phyloP scores from a whole-genome alignment of 2,113 vertebrate species.

The Bostrychus sinensis region DNA sequence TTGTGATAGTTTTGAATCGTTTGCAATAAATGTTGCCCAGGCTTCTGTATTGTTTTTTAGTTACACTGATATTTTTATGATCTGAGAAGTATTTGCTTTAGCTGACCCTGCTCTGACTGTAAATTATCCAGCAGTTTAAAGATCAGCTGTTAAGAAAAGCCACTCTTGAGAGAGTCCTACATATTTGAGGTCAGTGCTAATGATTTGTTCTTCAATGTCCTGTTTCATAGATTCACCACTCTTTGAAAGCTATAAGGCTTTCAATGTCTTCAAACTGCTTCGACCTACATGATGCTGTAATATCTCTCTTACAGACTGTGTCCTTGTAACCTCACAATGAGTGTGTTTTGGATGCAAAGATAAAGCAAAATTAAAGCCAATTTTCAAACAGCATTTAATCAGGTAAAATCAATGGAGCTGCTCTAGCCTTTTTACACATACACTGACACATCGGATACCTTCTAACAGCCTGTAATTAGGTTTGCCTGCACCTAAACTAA shows the following conservation, averaged over 20 bases:
- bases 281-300: conserved; percentile 30
- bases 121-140: conserved; percentile 33
- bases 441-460: conserved; percentile 54
- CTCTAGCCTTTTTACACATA: conserved; percentile 57
- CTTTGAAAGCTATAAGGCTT: conserved; percentile 18
- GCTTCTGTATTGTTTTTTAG: conserved; percentile 8
- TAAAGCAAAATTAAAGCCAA: conserved; percentile 27
- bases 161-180: conserved; percentile 1
- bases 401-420: conserved; percentile 52
- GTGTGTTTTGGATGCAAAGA: neutral
- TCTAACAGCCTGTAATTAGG: conserved; percentile 61
- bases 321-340: neutral
- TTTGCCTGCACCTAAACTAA: conserved; percentile 67
- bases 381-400: conserved; percentile 55
- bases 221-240: conserved; percentile 1
- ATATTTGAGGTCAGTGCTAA: neutral
- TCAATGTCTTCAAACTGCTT: conserved; percentile 11
- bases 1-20: too few species aligned
- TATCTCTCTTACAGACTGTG: conserved; percentile 24
- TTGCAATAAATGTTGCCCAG: neutral
- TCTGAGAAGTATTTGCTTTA: conserved; percentile 16
- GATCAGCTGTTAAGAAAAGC: conserved; percentile 19
- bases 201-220: conserved; percentile 20
- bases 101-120: conserved; percentile 8
- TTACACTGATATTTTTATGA: conserved; percentile 4